Evolutionary conservation across 2,888 invertebrate genomes (phyloP).

Genomic region (Eupeodes luniger): DNA sequence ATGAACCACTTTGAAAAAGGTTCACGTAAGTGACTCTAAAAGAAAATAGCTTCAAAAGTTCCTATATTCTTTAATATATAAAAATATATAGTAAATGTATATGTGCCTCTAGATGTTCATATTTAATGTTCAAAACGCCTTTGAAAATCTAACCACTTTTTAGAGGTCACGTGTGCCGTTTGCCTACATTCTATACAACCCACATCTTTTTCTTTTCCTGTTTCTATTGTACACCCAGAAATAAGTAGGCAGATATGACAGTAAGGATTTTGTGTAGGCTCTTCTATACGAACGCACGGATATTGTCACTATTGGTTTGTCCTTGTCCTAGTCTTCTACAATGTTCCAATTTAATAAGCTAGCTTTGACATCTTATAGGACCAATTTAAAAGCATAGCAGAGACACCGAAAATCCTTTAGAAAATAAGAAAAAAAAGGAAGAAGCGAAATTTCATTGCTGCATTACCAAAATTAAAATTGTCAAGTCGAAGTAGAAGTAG

Average conservation of each 20-base stretch:
- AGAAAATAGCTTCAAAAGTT: constrained; percentile 27
- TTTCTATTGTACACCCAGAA: neutral
- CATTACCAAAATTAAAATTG: constrained; percentile 70
- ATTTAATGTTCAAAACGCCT: constrained; percentile 34
- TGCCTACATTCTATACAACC: constrained; percentile 35
- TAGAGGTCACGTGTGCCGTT: constrained; percentile 48
- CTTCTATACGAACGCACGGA: too few species aligned
- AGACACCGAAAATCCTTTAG: neutral
- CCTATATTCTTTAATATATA: neutral
- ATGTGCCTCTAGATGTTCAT: neutral
- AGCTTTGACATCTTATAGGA: constrained; percentile 53
- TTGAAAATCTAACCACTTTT: constrained; percentile 40
- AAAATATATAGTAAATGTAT: neutral
- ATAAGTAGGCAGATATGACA: neutral
- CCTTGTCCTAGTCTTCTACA: constrained; percentile 59
- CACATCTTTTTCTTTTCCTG: neutral
- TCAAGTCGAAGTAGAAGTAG: constrained; percentile 10
- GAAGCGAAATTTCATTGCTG: constrained; percentile 31
- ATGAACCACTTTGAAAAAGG: constrained; percentile 33
- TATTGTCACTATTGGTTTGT: constrained; percentile 46
- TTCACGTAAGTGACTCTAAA: constrained; percentile 40
- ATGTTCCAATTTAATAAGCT: constrained; percentile 38
- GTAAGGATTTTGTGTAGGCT: constrained; percentile 3
- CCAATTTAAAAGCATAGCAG: constrained; percentile 41
- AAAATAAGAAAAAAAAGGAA: neutral